Base-by-base conservation (phyloP, 1,140 invertebrate species). In the Doryteuthis pealeii region DNA sequence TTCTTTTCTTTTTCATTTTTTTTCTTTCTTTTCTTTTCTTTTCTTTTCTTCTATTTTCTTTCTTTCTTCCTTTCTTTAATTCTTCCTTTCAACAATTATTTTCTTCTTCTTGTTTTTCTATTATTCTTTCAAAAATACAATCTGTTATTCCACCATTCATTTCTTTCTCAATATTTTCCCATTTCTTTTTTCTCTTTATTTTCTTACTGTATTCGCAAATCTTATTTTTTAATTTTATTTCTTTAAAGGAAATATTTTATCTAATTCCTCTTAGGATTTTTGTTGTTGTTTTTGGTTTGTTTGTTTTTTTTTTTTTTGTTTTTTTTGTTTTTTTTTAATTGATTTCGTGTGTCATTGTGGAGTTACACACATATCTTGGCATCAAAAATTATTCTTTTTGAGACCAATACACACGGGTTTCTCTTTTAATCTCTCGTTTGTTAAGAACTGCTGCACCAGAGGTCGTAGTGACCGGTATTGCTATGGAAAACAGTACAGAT, bases 1-100 rank as follows among this genome's bases (percentile, higher is more conserved):
- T 76, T 45, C 58, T 66, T 73, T 45, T 73, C 32, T 76, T 35
- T 62, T 31, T 73, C n/a, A 69, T 40, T 67, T 62, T 69, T 43
- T 68, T n/a, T 73, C 32, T 69, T 62, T 67, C 32, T 49, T 62
- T 76, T n/a, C 68, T 30, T 33, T 35, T 75, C 28, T 71, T 28
- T 71, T 32, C 32, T 26, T 58, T 22, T 71, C 31, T 71, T 26
- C 71, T 5, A 62, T 28, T 70, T 31, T 65, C 66, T 65, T 58
- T 76, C 49, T 70, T 32, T 74, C 31, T 49, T 49, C 45, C 45
- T 49, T 18, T 18, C 18, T 18, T 18, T 18, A 8, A 8, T 49
- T 18, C 45, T 49, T 18, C 45, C 18, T 18, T 10, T 49, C 45
- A 8, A 10, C 18, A 18, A 65, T 54, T 74, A 31, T 73, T 49